Evolutionary conservation across 2,888 invertebrate genomes (phyloP).

Genomic region (Tetramorium bicarinatum): DNA sequence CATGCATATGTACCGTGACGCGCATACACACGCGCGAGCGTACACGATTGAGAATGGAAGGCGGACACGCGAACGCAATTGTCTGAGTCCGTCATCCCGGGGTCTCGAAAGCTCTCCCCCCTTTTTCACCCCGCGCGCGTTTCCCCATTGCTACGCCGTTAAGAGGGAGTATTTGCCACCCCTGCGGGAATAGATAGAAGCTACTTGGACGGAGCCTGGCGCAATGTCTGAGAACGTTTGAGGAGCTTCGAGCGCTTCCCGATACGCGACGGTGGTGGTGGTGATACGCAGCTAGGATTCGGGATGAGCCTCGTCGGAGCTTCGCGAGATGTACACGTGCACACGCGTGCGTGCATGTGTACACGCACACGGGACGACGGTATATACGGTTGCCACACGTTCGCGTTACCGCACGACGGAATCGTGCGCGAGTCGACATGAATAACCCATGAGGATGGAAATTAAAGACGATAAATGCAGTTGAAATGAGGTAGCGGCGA

Average conservation of each 20-base stretch:
- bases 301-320: conserved; percentile 56
- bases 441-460: conserved; percentile 85
- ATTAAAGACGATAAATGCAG: conserved; percentile 85
- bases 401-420: conserved; percentile 66
- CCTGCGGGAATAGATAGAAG: conserved; percentile 32
- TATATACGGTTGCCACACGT: conserved; percentile 34
- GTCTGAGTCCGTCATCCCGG: conserved; percentile 12
- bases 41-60: conserved; percentile 38
- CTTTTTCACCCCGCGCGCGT: background rate
- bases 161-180: conserved; percentile 60
- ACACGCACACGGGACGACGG: background rate
- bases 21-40: conserved; percentile 50
- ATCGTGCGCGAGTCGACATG: conserved; percentile 76
- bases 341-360: conserved; percentile 9
- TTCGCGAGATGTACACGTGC: conserved; percentile 44
- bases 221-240: conserved; percentile 53
- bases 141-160: conserved; percentile 37
- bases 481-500: conserved; percentile 80
- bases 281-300: conserved; percentile 54
- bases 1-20: conserved; percentile 16
- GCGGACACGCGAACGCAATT: conserved; percentile 15
- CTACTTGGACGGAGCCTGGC: conserved; percentile 33
- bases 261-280: conserved; percentile 29
- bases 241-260: conserved; percentile 35
- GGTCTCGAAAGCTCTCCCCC: conserved; percentile 6